Conservation (phyloP, 1,140 invertebrate species). For the Aphelinus certus region DNA sequence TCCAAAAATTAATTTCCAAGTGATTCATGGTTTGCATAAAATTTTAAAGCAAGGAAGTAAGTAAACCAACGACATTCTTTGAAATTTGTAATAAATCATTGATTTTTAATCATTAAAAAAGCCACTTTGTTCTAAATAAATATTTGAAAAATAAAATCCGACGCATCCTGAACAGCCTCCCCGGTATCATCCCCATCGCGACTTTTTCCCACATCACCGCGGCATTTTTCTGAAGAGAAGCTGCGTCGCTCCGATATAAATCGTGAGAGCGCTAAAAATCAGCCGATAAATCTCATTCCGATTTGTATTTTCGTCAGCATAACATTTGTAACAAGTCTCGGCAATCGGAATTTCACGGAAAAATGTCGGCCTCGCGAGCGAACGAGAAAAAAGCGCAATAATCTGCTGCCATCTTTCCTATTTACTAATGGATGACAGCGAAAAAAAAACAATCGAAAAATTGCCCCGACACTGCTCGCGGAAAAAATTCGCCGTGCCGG, state of each 20-base stretch:
- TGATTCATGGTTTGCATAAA: no score
- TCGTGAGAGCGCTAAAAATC: slow-evolving; percentile 30
- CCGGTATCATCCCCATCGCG: slow-evolving; percentile 13
- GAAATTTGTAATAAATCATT: background rate
- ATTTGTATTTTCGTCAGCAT: slow-evolving; percentile 40
- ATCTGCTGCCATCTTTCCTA: slow-evolving; percentile 67
- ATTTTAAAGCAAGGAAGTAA: no score
- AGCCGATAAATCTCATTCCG: slow-evolving; percentile 41
- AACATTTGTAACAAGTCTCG: slow-evolving; percentile 32
- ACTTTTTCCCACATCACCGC: slow-evolving; percentile 8
- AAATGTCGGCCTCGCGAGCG: slow-evolving; percentile 60
- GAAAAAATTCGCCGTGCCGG: slow-evolving; percentile 45
- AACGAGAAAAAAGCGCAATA: slow-evolving; percentile 65
- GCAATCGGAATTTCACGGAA: slow-evolving; percentile 44
- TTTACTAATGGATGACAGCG: slow-evolving; percentile 66
- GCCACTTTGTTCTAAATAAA: background rate
- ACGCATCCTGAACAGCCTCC: slow-evolving; percentile 25
- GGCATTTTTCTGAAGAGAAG: slow-evolving; percentile 24
- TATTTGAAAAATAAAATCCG: slow-evolving; percentile 24
- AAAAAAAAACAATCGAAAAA: slow-evolving; percentile 64
- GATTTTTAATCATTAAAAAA: background rate
- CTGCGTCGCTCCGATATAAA: slow-evolving; percentile 16
- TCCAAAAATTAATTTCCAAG: no score
- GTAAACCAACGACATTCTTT: no score
- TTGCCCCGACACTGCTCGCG: slow-evolving; percentile 53